These are phyloP conservation scores for Gandaritis pyraliata DNA, from an alignment of 2,888 invertebrate genomes.

Conservation along the genomic window DNA sequence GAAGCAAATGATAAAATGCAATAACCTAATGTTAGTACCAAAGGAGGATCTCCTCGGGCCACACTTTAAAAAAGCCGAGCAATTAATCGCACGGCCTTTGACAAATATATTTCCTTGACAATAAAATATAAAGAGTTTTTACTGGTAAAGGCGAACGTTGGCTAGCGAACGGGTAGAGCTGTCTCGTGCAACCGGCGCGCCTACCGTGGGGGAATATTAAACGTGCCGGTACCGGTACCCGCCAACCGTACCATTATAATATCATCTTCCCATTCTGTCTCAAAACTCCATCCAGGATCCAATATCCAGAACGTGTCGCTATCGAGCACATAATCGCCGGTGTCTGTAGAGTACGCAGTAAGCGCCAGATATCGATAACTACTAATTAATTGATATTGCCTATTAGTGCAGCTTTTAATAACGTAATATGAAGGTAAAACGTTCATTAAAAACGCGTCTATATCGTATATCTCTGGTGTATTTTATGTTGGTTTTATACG, in stretches of 20 bases:
- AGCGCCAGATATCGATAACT: slow-evolving; percentile 30
- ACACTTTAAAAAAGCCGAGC: slow-evolving; percentile 65
- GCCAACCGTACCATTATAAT: slow-evolving; percentile 59
- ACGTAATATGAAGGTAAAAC: slow-evolving; percentile 36
- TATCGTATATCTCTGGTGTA: slow-evolving; percentile 56
- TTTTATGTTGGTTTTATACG: slow-evolving; percentile 73
- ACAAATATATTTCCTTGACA: slow-evolving; percentile 81
- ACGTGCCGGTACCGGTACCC: slow-evolving; percentile 63
- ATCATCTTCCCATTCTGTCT: slow-evolving; percentile 68
- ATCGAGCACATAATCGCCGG: slow-evolving; percentile 18
- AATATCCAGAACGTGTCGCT: slow-evolving; percentile 48
- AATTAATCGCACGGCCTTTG: slow-evolving; percentile 76
- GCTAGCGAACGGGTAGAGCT: slow-evolving; percentile 73
- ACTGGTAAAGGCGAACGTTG: slow-evolving; percentile 62
- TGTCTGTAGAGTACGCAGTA: slow-evolving; percentile 14
- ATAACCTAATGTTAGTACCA: slow-evolving; percentile 30
- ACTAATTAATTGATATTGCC: slow-evolving; percentile 36
- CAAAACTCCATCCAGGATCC: slow-evolving; percentile 45
- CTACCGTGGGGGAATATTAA: slow-evolving; percentile 78
- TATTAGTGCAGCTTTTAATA: slow-evolving; percentile 39
- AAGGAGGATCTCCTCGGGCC: slow-evolving; percentile 54
- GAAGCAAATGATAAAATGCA: slow-evolving; percentile 34
- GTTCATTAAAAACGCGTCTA: slow-evolving; percentile 46
- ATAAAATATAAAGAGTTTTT: slow-evolving; percentile 80
- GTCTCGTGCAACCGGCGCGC: slow-evolving; percentile 75